Percentiles rank a stretch among this genome's conserved stretches.
Conservation (phyloP, 2,113 vertebrate species). For the Calcarius ornatus region DNA sequence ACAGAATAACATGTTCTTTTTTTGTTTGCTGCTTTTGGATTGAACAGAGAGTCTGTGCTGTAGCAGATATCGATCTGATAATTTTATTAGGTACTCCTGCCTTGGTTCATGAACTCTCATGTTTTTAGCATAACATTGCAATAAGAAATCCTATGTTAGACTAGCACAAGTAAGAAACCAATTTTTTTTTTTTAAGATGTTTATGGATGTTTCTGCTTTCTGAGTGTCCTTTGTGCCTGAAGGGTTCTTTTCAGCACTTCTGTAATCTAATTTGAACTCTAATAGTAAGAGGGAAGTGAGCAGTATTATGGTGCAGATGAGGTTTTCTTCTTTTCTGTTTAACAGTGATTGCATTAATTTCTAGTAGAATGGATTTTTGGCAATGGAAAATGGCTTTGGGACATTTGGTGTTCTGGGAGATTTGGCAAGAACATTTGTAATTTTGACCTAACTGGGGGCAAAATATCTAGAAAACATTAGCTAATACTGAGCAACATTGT, state of each 20-base stretch:
- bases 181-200: neutral
- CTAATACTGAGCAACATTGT: neutral
- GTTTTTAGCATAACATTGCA: conserved; percentile 16
- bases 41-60: conserved; percentile 24
- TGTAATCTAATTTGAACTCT: neutral
- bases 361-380: neutral
- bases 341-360: neutral
- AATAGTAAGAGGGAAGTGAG: neutral
- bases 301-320: neutral
- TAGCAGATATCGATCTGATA: conserved; percentile 22
- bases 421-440: neutral
- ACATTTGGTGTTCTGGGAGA: neutral
- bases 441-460: neutral
- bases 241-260: neutral
- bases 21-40: conserved; percentile 18
- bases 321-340: neutral
- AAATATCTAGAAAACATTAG: neutral
- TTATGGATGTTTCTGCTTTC: neutral
- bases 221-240: neutral
- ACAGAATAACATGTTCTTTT: conserved; percentile 8
- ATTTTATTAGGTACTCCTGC: conserved; percentile 46
- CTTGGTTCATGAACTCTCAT: conserved; percentile 35
- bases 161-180: neutral
- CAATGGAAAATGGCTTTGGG: neutral
- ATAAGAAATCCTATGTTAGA: neutral